These are phyloP conservation scores for Phrynocephalus forsythii DNA, from an alignment of 2,797 vertebrate genomes.

Conservation along the genomic window DNA sequence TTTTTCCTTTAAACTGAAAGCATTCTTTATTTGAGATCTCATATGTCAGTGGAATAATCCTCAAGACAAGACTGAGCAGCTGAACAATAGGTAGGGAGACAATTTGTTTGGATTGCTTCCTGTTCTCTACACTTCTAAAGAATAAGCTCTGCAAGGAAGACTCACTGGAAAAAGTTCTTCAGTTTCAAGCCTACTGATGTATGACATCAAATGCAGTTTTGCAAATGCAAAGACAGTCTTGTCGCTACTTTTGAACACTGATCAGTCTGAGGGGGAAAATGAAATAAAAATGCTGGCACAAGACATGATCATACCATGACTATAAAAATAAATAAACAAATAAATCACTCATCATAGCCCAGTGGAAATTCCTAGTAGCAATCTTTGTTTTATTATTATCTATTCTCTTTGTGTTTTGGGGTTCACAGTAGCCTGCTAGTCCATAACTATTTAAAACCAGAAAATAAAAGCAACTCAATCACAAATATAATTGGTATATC, in stretches of 20 bases:
- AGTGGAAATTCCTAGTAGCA: slow-evolving; percentile 5
- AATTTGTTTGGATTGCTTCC: not conserved
- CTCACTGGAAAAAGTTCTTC: slow-evolving; percentile 7
- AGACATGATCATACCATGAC: not conserved
- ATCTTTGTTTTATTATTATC: slow-evolving; percentile 43
- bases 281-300: slow-evolving; percentile 7
- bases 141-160: slow-evolving; percentile 26
- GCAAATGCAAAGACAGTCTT: slow-evolving; percentile 30
- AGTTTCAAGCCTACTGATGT: slow-evolving; percentile 15
- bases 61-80: slow-evolving; percentile 1
- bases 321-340: slow-evolving; percentile 6
- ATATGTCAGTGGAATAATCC: not conserved
- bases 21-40: slow-evolving; percentile 20
- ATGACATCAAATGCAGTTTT: slow-evolving; percentile 34
- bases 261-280: not conserved
- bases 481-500: not conserved
- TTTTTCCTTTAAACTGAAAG: slow-evolving; percentile 7
- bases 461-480: slow-evolving; percentile 14
- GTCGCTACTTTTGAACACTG: slow-evolving; percentile 20
- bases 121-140: not conserved
- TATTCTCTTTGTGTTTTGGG: slow-evolving; percentile 26
- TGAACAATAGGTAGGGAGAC: not conserved
- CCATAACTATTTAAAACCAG: slow-evolving; percentile 28
- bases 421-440: slow-evolving; percentile 37
- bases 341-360: not conserved